phyloP scores from a whole-genome alignment of 1,140 invertebrate species.

The Drosophila nikananu region DNA sequence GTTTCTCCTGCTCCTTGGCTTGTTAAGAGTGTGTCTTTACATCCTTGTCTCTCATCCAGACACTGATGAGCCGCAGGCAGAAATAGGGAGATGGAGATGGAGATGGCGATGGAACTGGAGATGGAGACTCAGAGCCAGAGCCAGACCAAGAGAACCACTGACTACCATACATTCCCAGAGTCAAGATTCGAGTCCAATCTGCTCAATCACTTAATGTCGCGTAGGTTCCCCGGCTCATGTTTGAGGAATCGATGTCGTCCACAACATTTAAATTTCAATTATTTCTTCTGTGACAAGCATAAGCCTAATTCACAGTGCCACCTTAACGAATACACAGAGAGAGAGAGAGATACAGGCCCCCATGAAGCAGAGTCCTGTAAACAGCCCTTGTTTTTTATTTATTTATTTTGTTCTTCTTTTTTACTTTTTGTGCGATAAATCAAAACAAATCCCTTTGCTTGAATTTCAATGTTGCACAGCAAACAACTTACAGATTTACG shows the following conservation, averaged over 20 bases:
- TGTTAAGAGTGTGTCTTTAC: conserved; percentile 40
- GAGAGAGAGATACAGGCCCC: neutral
- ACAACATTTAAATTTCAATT: conserved; percentile 62
- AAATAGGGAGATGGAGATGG: neutral
- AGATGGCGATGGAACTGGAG: too few relatives aligned
- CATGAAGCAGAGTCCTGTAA: neutral
- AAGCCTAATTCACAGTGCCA: conserved; percentile 44
- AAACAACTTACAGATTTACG: conserved; percentile 37
- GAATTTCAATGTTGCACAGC: conserved; percentile 50
- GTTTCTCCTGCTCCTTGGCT: neutral
- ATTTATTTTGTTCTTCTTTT: neutral
- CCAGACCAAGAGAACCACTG: neutral
- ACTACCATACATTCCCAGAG: conserved; percentile 15
- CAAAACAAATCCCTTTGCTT: conserved; percentile 71
- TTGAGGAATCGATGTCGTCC: conserved; percentile 32
- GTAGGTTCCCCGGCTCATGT: conserved; percentile 1
- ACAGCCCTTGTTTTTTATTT: conserved; percentile 17
- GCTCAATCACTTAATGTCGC: conserved; percentile 36
- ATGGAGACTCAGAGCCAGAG: neutral
- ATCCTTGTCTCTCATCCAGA: conserved; percentile 26
- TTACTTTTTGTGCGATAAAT: conserved; percentile 38
- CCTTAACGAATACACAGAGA: conserved; percentile 18
- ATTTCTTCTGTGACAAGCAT: conserved; percentile 46
- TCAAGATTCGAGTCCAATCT: conserved; percentile 1
- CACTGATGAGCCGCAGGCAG: conserved; percentile 39